Evolutionary conservation across 2,797 vertebrate genomes (phyloP).

Genomic region (Epinephelus malabaricus): DNA sequence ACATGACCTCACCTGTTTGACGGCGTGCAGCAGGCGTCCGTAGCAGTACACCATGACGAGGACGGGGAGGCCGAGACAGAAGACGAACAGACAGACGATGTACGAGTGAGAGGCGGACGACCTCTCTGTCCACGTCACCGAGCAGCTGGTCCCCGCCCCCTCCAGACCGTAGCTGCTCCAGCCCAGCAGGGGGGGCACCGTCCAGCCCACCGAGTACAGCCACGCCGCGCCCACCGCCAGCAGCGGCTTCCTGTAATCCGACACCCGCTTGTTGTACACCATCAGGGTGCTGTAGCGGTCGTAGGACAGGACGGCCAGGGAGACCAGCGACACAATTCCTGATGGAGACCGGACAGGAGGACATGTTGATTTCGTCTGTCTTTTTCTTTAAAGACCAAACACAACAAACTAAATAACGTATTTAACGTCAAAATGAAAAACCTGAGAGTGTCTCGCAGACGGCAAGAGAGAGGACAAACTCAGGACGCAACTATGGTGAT

Average conservation of each 20-base stretch:
- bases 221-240: constrained; percentile 84
- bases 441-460: too few relatives aligned
- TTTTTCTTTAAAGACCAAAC: too few relatives aligned
- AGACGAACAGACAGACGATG: constrained; percentile 88
- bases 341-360: neutral
- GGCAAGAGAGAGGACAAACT: too few relatives aligned
- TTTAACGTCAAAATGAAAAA: too few relatives aligned
- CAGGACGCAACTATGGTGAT: too few relatives aligned
- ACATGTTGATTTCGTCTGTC: too few relatives aligned
- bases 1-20: constrained; percentile 83
- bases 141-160: constrained; percentile 88
- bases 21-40: constrained; percentile 80
- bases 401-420: too few relatives aligned
- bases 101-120: constrained; percentile 80
- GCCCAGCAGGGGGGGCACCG: constrained; percentile 87
- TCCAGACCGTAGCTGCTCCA: constrained; percentile 89
- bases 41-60: constrained; percentile 88
- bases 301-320: constrained; percentile 86
- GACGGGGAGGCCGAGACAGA: constrained; percentile 87
- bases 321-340: constrained; percentile 89
- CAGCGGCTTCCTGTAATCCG: constrained; percentile 82
- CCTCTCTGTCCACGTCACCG: constrained; percentile 84
- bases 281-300: constrained; percentile 88
- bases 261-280: constrained; percentile 78
- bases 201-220: constrained; percentile 89